Conservation (phyloP, 2,113 vertebrate species). For the Pavo muticus region DNA sequence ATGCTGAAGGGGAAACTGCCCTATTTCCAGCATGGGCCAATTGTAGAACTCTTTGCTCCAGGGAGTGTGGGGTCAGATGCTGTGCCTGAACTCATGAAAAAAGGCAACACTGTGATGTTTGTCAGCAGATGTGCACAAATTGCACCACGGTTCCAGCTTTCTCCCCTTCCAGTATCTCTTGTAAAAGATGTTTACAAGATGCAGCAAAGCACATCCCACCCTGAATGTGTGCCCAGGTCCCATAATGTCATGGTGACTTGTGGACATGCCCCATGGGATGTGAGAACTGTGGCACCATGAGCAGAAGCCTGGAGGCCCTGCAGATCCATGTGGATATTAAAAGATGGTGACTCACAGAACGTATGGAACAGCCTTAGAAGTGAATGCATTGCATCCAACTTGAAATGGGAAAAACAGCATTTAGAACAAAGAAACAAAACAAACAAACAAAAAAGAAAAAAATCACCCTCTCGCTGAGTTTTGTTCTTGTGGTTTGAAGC, state of each 20-base stretch:
- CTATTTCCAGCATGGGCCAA: background rate
- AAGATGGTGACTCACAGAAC: background rate
- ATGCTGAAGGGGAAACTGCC: background rate
- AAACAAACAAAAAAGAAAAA: background rate
- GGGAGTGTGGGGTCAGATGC: background rate
- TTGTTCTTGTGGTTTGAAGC: background rate
- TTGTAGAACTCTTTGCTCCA: background rate
- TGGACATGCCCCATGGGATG: rapidly evolving
- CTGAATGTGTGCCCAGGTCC: rapidly evolving
- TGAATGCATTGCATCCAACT: background rate
- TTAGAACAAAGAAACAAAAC: background rate
- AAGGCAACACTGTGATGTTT: background rate
- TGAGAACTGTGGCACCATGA: background rate
- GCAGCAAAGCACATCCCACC: background rate
- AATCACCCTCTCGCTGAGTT: background rate
- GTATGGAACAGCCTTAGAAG: background rate
- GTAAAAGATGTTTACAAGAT: background rate
- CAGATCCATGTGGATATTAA: background rate
- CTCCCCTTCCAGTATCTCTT: background rate
- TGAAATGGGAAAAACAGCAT: background rate
- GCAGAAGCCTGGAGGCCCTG: background rate
- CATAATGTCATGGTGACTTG: background rate
- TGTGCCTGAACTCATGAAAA: background rate
- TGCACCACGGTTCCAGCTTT: background rate
- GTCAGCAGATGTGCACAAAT: background rate